phyloP scores from a whole-genome alignment of 2,113 vertebrate species.

The Cyprinodon variegatus region DNA sequence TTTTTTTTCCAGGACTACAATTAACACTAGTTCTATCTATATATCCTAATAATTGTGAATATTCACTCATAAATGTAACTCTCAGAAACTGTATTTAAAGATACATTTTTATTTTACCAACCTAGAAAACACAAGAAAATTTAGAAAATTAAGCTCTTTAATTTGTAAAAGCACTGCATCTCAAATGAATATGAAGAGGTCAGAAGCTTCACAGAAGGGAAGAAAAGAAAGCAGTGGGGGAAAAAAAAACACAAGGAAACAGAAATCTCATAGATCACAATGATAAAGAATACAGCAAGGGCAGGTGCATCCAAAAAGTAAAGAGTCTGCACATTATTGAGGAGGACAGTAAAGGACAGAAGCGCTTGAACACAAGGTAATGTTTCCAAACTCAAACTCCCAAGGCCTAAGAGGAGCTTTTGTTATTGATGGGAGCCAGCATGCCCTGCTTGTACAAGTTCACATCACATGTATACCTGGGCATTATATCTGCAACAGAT shows the following conservation, averaged over 20 bases:
- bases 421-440: slow-evolving; percentile 51
- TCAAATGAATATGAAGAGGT: too few relatives aligned
- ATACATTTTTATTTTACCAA: too few relatives aligned
- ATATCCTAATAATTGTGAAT: too few relatives aligned
- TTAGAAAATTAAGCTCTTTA: too few relatives aligned
- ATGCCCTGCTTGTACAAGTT: slow-evolving; percentile 50
- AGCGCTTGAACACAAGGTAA: slow-evolving; percentile 39
- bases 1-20: not conserved
- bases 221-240: too few relatives aligned
- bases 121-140: too few relatives aligned
- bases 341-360: slow-evolving; percentile 41
- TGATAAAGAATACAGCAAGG: slow-evolving; percentile 29
- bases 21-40: too few relatives aligned
- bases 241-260: slow-evolving; percentile 20
- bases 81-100: too few relatives aligned
- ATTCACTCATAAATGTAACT: too few relatives aligned
- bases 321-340: slow-evolving; percentile 18
- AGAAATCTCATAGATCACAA: slow-evolving; percentile 35
- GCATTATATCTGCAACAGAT: slow-evolving; percentile 41
- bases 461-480: slow-evolving; percentile 39
- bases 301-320: slow-evolving; percentile 19
- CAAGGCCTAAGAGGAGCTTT: slow-evolving; percentile 46
- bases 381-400: slow-evolving; percentile 69
- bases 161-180: too few relatives aligned
- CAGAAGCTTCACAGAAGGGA: too few relatives aligned